Conservation (phyloP, 2,797 vertebrate species). For the Rhinophrynus dorsalis region DNA sequence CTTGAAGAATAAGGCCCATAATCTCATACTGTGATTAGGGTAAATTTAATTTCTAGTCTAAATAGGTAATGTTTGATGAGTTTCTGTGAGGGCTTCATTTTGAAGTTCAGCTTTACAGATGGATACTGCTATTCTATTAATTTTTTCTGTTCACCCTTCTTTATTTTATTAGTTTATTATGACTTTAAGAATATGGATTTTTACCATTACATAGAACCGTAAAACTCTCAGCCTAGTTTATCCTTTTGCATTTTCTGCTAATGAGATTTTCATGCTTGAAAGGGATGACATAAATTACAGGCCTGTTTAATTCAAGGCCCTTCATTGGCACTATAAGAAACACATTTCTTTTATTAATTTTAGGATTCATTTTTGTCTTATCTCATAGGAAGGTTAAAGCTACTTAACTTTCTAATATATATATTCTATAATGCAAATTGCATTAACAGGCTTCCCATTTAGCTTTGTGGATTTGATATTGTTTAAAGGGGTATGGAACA, state of each 20-base stretch:
- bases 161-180: no score
- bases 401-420: background rate
- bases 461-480: background rate
- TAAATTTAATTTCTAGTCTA: no score
- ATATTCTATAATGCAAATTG: background rate
- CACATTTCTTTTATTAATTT: conserved; percentile 4
- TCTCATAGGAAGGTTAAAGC: background rate
- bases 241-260: background rate
- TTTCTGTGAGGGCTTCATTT: no score
- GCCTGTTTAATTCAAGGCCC: background rate
- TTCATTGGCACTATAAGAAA: background rate
- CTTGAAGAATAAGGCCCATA: no score
- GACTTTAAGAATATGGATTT: no score
- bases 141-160: no score
- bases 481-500: no score
- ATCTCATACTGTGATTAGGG: no score
- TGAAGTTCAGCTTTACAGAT: no score
- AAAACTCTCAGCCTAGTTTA: background rate
- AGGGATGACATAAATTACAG: background rate
- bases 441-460: background rate
- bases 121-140: no score
- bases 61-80: no score
- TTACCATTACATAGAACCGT: background rate
- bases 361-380: background rate
- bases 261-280: conserved; percentile 2